Percentiles rank a stretch among this genome's conserved stretches.
Conservation (phyloP, 2,113 vertebrate genomes). For the Tauraco erythrolophus region DNA sequence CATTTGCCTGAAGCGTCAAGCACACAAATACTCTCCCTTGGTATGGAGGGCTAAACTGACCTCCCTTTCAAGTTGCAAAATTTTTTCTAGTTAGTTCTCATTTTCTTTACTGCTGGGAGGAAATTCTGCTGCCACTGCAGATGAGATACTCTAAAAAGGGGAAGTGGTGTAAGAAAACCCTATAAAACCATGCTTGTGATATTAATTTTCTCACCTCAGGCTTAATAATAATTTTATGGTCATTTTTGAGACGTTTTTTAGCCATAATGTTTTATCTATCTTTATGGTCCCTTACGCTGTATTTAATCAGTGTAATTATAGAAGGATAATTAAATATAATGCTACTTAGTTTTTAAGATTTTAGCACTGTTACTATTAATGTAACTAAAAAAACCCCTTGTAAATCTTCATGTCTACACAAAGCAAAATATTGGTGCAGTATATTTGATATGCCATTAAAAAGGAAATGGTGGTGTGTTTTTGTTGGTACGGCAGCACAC, state of each 20-base stretch:
- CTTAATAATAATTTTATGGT: slow-evolving; percentile 86
- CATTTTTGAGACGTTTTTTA: slow-evolving; percentile 80
- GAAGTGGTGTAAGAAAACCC: slow-evolving; percentile 48
- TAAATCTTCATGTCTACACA: slow-evolving; percentile 52
- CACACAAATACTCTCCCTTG: not conserved
- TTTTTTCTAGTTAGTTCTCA: slow-evolving; percentile 64
- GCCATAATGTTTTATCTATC: slow-evolving; percentile 82
- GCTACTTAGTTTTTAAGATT: slow-evolving; percentile 78
- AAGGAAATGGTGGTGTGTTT: not conserved
- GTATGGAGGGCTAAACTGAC: slow-evolving; percentile 8
- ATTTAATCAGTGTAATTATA: slow-evolving; percentile 85
- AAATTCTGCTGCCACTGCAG: slow-evolving; percentile 65
- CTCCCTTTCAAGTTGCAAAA: slow-evolving; percentile 14
- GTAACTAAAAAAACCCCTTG: slow-evolving; percentile 40
- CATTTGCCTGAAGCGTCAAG: not conserved
- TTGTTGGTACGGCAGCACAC: not conserved
- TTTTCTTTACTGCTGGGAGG: slow-evolving; percentile 48
- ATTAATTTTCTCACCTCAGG: slow-evolving; percentile 85
- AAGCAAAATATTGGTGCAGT: slow-evolving; percentile 58
- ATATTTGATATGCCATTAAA: slow-evolving; percentile 43
- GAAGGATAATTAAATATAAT: slow-evolving; percentile 83
- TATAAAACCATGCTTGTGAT: slow-evolving; percentile 80
- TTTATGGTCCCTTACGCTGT: slow-evolving; percentile 81
- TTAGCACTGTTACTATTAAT: slow-evolving; percentile 73
- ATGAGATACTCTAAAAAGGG: slow-evolving; percentile 60